These are phyloP conservation scores for Mesochorus sp. DNA, from an alignment of 2,888 invertebrate genomes.

Conservation along the genomic window DNA sequence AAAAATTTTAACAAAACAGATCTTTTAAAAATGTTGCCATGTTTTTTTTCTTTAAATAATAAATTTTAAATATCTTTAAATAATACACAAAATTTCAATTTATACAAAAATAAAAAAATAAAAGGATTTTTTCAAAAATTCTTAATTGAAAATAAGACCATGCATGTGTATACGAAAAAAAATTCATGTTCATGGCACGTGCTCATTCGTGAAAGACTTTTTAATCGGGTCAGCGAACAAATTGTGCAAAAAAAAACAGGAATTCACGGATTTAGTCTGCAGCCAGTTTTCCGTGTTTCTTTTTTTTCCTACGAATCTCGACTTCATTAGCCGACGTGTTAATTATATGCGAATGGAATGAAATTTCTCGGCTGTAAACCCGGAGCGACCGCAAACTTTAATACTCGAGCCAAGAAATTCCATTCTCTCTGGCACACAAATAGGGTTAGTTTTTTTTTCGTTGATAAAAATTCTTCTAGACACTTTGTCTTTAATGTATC, in stretches of 20 bases:
- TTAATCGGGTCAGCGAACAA: conserved; percentile 57
- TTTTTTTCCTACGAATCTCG: conserved; percentile 1
- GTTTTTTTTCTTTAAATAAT: too few relatives aligned
- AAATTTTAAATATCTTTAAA: too few relatives aligned
- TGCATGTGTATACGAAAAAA: too few relatives aligned
- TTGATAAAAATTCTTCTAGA: too few relatives aligned
- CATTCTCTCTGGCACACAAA: too few relatives aligned
- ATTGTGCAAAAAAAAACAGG: conserved; percentile 45
- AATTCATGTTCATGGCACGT: conserved; percentile 5
- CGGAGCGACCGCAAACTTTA: neutral
- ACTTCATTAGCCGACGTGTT: conserved; percentile 32
- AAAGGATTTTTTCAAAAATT: too few relatives aligned
- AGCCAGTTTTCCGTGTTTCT: neutral
- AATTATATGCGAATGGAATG: conserved; percentile 26
- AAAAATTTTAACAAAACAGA: too few relatives aligned
- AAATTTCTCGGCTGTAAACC: neutral
- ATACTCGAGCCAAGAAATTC: neutral
- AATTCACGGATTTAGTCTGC: conserved; percentile 49
- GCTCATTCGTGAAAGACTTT: conserved; percentile 41
- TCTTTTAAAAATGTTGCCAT: too few relatives aligned
- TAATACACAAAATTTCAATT: too few relatives aligned
- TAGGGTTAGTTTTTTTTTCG: conserved; percentile 1
- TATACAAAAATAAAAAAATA: too few relatives aligned
- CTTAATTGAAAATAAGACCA: too few relatives aligned
- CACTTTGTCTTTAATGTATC: too few relatives aligned